A percentile compares a stretch with the other conserved stretches of the same genome.
Evolutionary conservation across 2,113 vertebrate genomes (phyloP).

Genomic region (Entelurus aequoreus): DNA sequence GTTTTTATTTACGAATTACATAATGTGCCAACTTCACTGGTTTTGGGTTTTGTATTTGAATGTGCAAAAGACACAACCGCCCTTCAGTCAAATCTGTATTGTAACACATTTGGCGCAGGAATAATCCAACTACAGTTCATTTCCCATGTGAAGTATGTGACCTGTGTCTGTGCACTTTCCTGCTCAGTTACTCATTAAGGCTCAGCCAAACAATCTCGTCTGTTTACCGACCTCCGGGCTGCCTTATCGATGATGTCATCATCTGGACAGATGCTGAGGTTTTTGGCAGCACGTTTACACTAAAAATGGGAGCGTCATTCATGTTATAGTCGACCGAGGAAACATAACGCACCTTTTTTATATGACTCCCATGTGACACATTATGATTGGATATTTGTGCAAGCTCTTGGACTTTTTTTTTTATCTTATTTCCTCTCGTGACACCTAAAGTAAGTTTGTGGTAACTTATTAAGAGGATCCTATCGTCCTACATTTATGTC

Average conservation of each 20-base stretch:
- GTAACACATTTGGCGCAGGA: too few species aligned
- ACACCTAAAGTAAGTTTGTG: constrained; percentile 2
- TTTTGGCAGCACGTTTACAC: not conserved
- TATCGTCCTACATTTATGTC: constrained; percentile 39
- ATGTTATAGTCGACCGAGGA: not conserved
- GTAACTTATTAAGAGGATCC: constrained; percentile 30
- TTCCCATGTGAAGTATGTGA: not conserved
- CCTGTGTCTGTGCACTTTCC: constrained; percentile 10
- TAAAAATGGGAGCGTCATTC: too few species aligned
- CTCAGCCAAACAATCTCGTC: constrained; percentile 38
- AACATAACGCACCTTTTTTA: too few species aligned
- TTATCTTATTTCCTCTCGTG: not conserved
- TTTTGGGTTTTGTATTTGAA: constrained; percentile 1
- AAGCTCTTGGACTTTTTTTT: not conserved
- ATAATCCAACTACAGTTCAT: too few species aligned
- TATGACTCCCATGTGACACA: too few species aligned
- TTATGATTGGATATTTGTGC: too few species aligned
- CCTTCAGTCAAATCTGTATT: too few species aligned
- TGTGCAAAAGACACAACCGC: not conserved
- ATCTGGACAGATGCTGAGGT: not conserved
- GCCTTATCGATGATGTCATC: constrained; percentile 1
- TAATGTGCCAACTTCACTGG: too few species aligned
- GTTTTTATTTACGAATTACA: too few species aligned
- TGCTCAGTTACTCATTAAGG: constrained; percentile 56
- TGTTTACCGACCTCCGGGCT: constrained; percentile 22